Evolutionary conservation across 2,113 vertebrate genomes (phyloP).

Genomic region (Phoenicopterus ruber): DNA sequence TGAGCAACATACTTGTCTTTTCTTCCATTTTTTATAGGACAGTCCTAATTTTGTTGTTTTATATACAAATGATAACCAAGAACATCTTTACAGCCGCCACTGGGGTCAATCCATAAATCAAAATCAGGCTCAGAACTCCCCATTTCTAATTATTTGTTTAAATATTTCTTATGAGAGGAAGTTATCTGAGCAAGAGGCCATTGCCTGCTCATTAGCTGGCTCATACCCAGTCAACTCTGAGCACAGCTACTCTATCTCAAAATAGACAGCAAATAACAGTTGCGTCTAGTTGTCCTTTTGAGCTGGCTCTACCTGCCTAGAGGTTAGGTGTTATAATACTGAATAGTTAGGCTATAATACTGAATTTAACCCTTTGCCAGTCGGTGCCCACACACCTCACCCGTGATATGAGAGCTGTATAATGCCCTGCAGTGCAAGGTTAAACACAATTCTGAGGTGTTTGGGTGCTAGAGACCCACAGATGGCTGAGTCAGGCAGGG

Average conservation of each 20-base stretch:
- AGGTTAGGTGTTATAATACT: not conserved
- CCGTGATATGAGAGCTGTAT: not conserved
- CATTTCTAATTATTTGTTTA: not conserved
- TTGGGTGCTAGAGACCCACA: not conserved
- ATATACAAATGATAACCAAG: not conserved
- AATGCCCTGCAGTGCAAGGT: not conserved
- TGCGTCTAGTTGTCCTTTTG: not conserved
- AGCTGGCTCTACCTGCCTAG: not conserved
- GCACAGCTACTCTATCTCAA: fast-evolving
- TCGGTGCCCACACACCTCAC: fast-evolving
- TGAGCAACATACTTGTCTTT: not conserved
- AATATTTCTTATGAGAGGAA: not conserved
- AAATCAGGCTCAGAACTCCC: not conserved
- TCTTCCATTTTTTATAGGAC: not conserved
- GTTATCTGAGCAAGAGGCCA: not conserved
- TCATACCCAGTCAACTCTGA: not conserved
- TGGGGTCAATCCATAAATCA: not conserved
- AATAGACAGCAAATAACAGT: not conserved
- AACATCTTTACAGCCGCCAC: not conserved
- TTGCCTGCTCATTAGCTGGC: not conserved
- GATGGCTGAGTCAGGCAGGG: not conserved
- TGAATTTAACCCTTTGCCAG: not conserved
- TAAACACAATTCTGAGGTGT: not conserved
- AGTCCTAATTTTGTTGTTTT: not conserved
- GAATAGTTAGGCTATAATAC: not conserved